These are phyloP conservation scores for Hipposideros armiger DNA, from an alignment of 2,113 vertebrate genomes.

Conservation along the genomic window DNA sequence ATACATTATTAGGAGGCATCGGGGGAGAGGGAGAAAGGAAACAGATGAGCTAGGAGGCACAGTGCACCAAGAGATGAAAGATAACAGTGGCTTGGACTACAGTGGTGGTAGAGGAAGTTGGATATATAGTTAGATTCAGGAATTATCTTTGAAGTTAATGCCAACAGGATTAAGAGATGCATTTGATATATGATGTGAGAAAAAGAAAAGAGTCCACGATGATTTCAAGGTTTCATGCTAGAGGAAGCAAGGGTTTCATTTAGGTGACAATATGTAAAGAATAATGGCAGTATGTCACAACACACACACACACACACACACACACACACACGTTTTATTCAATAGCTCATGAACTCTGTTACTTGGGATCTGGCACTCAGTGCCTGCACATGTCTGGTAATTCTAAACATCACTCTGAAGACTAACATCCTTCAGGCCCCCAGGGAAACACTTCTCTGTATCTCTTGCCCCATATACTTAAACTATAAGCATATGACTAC, in stretches of 20 bases:
- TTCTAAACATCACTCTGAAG: neutral
- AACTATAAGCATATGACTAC: neutral
- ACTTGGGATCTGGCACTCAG: neutral
- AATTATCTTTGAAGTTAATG: neutral
- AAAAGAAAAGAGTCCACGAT: neutral
- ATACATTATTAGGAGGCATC: neutral
- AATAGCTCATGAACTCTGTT: neutral
- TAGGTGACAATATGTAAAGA: neutral
- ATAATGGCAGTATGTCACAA: neutral
- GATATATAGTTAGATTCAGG: neutral
- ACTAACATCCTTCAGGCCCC: neutral
- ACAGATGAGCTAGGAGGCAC: neutral
- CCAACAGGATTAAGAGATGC: neutral
- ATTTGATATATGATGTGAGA: neutral
- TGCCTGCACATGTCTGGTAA: neutral
- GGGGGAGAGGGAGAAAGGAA: neutral
- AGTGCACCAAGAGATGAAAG: neutral
- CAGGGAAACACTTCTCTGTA: neutral
- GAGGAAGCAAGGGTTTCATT: neutral
- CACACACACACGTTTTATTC: neutral
- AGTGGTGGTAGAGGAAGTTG: neutral
- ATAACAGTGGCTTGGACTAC: neutral
- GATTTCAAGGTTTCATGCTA: slow-evolving; percentile 29
- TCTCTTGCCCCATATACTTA: slow-evolving; percentile 19
- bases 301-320: neutral